Conservation (phyloP, 1,140 invertebrate genomes). For the Uloborus diversus region DNA sequence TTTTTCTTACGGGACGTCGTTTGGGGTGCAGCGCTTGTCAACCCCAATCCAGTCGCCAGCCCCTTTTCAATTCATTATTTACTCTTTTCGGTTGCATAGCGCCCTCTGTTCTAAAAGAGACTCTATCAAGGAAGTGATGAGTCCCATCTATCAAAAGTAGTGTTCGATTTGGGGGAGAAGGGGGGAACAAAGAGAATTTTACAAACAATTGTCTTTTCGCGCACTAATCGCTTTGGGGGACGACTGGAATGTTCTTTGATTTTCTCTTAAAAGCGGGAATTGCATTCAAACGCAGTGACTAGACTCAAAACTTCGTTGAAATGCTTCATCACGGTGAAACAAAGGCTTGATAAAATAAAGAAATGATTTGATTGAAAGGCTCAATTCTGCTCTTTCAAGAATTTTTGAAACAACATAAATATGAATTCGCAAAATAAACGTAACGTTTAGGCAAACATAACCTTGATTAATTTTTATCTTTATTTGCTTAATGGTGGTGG, state of each 20-base stretch:
- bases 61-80: conserved; percentile 48
- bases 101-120: neutral
- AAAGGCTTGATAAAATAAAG: neutral
- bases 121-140: neutral
- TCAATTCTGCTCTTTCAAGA: neutral
- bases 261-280: conserved; percentile 15
- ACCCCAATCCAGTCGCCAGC: conserved; percentile 8
- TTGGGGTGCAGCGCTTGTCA: conserved; percentile 9
- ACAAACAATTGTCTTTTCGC: conserved; percentile 20
- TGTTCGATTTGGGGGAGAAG: conserved; percentile 18
- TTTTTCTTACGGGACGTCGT: conserved; percentile 26
- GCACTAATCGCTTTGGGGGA: conserved; percentile 33
- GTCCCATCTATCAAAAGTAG: conserved; percentile 33
- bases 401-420: neutral
- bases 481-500: no score
- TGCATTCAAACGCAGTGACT: neutral
- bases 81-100: neutral
- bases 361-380: neutral
- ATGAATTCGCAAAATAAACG: no score
- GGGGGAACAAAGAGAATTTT: conserved; percentile 12
- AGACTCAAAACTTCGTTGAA: neutral
- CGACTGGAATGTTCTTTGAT: conserved; percentile 21
- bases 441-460: no score
- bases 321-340: neutral
- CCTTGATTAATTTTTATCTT: no score